Base-by-base conservation (phyloP, 2,888 invertebrate genomes). In the Rugalucina vietnamica region DNA sequence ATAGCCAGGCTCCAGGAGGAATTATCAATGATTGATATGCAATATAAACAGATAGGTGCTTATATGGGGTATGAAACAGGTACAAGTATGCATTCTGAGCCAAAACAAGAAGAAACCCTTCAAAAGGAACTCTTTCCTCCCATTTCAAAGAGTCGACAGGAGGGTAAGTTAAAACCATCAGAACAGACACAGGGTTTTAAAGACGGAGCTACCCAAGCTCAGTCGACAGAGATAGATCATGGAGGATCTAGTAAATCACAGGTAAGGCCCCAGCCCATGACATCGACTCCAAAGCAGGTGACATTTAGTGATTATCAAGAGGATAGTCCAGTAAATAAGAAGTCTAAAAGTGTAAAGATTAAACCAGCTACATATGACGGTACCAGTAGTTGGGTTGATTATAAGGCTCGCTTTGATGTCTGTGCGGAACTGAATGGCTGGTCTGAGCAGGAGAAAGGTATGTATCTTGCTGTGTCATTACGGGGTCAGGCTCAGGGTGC, bases 361-460 rank as follows among this genome's bases (percentile, higher is more conserved):
- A 49, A 49, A 49, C 50, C 50, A 49, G 76, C 60, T 21, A 85
- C 81, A 10, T 81, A 70, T 75, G 85, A 82, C 39, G 82, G 82
- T 12, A 60, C 18, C 12, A 27, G 21, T 10, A 72, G 76, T 24
- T 85, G 77, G 84, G n/a, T n/a, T 1, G 84, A 81, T 27, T 82
- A 76, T 27, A 79, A 54, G 60, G 79, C 82, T 21, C 85, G 79
- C 36, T 82, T 85, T 75, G 79, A 79, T 34, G 29, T 43, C 34
- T 70, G 57, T 65, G 84, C 81, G 8, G 39, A 29, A 24, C 12
- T 84, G 8, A 70, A 65, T n/a, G 37, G 70, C 12, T 77, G 84
- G 84, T 71, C 5, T 24, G 27, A 73, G 27, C 18, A 60, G 18
- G 37, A 84, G 24, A 75, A 75, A 37, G 76, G 76, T 5, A 14